Evolutionary conservation across 2,113 vertebrate genomes (phyloP).

Genomic region (Isurus oxyrinchus): DNA sequence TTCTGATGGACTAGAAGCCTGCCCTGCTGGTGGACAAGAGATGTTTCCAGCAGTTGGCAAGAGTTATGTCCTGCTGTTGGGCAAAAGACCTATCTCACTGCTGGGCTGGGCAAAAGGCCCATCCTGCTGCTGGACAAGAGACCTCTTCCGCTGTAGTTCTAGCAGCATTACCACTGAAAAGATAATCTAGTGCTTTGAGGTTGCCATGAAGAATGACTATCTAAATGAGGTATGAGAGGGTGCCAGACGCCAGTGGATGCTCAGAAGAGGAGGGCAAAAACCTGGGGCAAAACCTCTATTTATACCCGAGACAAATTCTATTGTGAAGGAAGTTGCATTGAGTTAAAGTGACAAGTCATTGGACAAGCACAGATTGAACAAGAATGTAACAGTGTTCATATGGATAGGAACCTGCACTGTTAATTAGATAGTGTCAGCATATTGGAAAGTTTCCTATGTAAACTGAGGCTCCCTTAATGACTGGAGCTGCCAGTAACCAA

Average conservation of each 20-base stretch:
- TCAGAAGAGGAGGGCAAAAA: not conserved
- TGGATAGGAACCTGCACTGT: not conserved
- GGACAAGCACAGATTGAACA: not conserved
- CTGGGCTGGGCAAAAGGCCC: not conserved
- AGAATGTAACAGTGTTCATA: not conserved
- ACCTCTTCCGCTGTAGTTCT: not conserved
- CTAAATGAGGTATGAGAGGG: not conserved
- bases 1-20: not conserved
- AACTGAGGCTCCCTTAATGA: not conserved
- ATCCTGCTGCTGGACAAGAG: not conserved
- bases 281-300: not conserved
- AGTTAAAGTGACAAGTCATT: not conserved
- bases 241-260: not conserved
- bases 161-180: not conserved
- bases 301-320: not conserved
- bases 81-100: not conserved
- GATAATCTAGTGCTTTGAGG: not conserved
- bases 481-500: not conserved
- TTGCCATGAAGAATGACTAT: not conserved
- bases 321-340: not conserved
- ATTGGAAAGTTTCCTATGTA: not conserved
- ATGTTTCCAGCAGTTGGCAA: not conserved
- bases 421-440: not conserved
- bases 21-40: not conserved
- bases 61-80: not conserved